A percentile compares a stretch with the other conserved stretches of the same genome.
phyloP scores from a whole-genome alignment of 2,797 vertebrate genomes.

The Lycodopsis pacificus region DNA sequence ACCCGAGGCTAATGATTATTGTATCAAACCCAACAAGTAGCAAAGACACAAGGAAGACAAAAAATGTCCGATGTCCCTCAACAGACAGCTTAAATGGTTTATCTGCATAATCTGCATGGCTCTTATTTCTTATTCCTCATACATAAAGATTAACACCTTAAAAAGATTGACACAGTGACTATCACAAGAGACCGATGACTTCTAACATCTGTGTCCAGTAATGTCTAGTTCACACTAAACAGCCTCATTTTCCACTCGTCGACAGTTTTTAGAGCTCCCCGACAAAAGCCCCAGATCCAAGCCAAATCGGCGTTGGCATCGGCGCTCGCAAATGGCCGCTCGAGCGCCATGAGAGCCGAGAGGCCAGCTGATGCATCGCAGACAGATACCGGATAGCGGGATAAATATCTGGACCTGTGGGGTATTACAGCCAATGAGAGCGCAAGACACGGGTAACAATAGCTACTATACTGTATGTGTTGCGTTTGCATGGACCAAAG shows the following conservation, averaged over 20 bases:
- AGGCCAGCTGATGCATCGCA: not conserved
- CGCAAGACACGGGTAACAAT: not conserved
- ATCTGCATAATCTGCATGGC: not conserved
- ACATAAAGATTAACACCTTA: not conserved
- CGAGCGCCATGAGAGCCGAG: not conserved
- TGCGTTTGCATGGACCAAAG: not conserved
- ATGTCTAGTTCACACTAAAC: not conserved
- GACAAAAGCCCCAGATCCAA: not conserved
- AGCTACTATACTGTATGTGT: not conserved
- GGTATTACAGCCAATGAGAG: not conserved
- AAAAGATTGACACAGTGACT: not conserved
- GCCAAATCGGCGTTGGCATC: not conserved
- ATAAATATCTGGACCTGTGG: not conserved
- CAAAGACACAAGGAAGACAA: not conserved
- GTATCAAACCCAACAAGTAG: not conserved
- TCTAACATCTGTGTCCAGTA: not conserved
- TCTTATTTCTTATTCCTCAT: not conserved
- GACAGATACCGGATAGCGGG: not conserved
- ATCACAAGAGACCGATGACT: not conserved
- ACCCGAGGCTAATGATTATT: not conserved
- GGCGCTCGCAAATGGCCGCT: not conserved
- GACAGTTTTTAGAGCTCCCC: not conserved
- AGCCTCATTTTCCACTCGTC: not conserved
- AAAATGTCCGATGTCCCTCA: not conserved
- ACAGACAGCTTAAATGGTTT: not conserved